Evolutionary conservation across 2,113 vertebrate genomes (phyloP).

Genomic region (Seriola dumerili): DNA sequence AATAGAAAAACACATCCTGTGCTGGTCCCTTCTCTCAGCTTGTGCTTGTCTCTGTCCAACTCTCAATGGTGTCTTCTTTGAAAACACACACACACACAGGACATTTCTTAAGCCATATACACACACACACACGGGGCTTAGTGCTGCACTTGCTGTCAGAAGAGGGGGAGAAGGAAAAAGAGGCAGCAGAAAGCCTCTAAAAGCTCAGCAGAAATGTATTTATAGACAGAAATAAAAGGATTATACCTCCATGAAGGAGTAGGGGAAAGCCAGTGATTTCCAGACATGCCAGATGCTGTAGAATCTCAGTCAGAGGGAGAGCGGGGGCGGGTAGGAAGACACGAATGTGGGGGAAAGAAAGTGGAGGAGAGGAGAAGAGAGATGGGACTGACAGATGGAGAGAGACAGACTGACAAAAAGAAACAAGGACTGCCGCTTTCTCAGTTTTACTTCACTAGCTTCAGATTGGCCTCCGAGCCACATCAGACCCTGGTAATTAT

Average conservation of each 20-base stretch:
- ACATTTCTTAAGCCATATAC: slow-evolving; percentile 54
- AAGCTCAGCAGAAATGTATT: slow-evolving; percentile 82
- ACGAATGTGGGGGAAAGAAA: not conserved
- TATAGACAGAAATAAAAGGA: slow-evolving; percentile 81
- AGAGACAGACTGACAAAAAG: slow-evolving; percentile 53
- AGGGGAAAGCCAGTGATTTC: slow-evolving; percentile 67
- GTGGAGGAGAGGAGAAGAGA: not conserved
- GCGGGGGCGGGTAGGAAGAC: not conserved
- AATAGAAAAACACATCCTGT: slow-evolving; percentile 27
- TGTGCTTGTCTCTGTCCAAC: slow-evolving; percentile 31
- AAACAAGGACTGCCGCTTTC: slow-evolving; percentile 46
- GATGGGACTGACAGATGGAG: slow-evolving; percentile 59
- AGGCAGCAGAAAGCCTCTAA: slow-evolving; percentile 66
- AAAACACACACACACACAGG: slow-evolving; percentile 40
- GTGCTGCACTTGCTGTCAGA: slow-evolving; percentile 59
- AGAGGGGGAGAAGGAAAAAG: not conserved
- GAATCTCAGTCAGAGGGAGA: slow-evolving; percentile 30
- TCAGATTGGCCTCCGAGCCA: slow-evolving; percentile 55
- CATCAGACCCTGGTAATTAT: slow-evolving; percentile 69
- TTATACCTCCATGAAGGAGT: slow-evolving; percentile 79
- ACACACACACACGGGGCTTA: slow-evolving; percentile 43
- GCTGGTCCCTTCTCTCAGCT: slow-evolving; percentile 11
- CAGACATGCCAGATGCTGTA: slow-evolving; percentile 67
- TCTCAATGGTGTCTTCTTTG: slow-evolving; percentile 45
- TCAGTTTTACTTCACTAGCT: slow-evolving; percentile 47